Base-by-base conservation (phyloP, 2,113 vertebrate genomes). In the Aspiorhynchus laticeps region DNA sequence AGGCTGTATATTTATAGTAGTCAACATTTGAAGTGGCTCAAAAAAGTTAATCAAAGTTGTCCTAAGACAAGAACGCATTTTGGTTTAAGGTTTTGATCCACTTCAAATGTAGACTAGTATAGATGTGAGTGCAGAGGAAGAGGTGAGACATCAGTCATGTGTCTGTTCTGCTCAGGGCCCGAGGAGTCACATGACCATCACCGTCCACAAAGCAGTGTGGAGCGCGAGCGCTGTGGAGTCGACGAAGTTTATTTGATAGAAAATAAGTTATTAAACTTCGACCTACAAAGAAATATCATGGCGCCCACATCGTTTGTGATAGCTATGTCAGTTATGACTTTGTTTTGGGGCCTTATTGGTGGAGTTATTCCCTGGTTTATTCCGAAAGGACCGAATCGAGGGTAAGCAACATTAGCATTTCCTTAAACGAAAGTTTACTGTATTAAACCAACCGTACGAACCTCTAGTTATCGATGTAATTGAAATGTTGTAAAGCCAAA, bases 351-450 rank as follows among this genome's bases (percentile, higher is more conserved):
- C 5, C 7, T 97, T 46, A 92, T 98, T 77, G 97, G 97, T 51
- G 95, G 95, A 59, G 90, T 97, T 1, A 92, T 98, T 74, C 98
- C 98, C 31, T 97, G 95, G 94, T 95, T 98, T 17, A 94, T 98
- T 63, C 98, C 97, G 1, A 99, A 98, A 92, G 97, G 97, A 88
- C 97, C 98, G 2, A 99, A 98, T 92, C 94, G 95, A 91, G 97
- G 98, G 97, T 98, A 87, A 97, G 97, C n/a, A 38, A 65, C 95
- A 76, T 90, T 93, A 92, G 92, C 92, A 43, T 90, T 89, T 14
- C 51, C 63, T 51, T 36, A 14, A 46, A 31, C 79, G 21, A 82
- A 82, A 69, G 7, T 77, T 75, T 26, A 5, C 1, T 26, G 43
- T 46, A 31, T 0, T 65, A 19, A 17, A 43, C 19, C 7, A 46